Evolutionary conservation across 1,140 invertebrate genomes (phyloP), one percentile per base, ranked within the genome.

Genomic region (Pachypeltis micranthus): DNA sequence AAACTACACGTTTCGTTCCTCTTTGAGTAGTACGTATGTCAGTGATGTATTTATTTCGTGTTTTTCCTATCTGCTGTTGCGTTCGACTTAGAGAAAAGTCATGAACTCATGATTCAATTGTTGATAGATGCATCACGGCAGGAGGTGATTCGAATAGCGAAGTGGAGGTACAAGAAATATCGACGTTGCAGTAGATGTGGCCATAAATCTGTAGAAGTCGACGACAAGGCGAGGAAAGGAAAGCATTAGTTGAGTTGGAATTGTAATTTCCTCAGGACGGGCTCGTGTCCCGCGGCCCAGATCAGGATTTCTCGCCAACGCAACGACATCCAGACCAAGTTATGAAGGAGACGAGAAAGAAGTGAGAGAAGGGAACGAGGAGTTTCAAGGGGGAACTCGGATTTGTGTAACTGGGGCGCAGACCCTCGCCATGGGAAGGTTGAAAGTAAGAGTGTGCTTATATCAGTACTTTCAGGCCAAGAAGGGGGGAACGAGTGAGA

Each of bases 281-380:
- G 4, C 47, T 51, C 47, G 47, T 51, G 47, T 21, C 47, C 19
- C 34, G 47, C 21, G 47, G 4, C 47, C 47, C 47, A 51, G 47
- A 51, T 51, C 47, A 4, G 12, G 21, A 4, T 10, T 10, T 51
- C 47, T 51, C 47, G 21, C 47, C 4, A 21, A 21, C 47, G 47
- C 47, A 51, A 51, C 47, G 19, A 21, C 21, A n/a, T n/a, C n/a
- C 10, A 10, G 47, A 21, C n/a, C 23, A 51, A 51, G 47, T 51
- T 51, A 51, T 51, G 47, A 51, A 51, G 47, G 47, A 21, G 47
- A 51, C 47, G 47, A 51, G 47, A 51, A 51, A 51, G 47, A 21
- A 51, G 47, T 51, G 12, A n/a, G n/a, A n/a, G 47, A 21, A 39
- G n/a, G 34, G 21, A 21, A 51, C 23, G 23, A 51, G 12, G 47